Evolutionary conservation across 2,888 invertebrate genomes (phyloP), one percentile per base, ranked within the genome.

Genomic region (Pyrrhosoma nymphula): DNA sequence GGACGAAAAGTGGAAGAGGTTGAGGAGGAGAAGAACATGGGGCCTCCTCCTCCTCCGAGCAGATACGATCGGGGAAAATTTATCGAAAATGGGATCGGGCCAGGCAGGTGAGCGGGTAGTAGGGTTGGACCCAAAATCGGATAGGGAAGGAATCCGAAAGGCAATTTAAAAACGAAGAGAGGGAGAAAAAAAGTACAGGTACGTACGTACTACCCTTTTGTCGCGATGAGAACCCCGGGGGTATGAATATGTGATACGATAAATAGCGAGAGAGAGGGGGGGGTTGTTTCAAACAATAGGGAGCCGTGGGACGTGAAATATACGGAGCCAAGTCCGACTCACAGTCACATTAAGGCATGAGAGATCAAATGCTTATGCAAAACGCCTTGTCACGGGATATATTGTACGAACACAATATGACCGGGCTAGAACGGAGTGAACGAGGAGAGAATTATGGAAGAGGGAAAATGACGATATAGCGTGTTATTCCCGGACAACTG

Each of bases 71-170:
- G n/a, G 90, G 47, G 93, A 93, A 26, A 93, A 75, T 93, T 69
- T 69, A 30, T 69, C 93, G 93, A 69, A 93, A 93, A 93, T 93
- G 93, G 69, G 93, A 93, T 69, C 93, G 47, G 55, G 26, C n/a
- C 39, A 69, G 69, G 82, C 82, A 82, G 82, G 82, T 82, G 82
- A 82, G n/a, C 69, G 69, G 69, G 69, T 26, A 69, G 47, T 47
- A 47, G 69, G 82, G 82, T 18, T 82, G 82, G 82, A 82, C 82
- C 69, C 47, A 47, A 93, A 93, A 93, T 75, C 93, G 47, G 69
- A 82, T 82, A n/a, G 82, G 82, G 60, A 60, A 82, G 35, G 82
- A 69, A 93, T 75, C 69, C 69, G 63, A 69, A 69, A 69, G 69
- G 93, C 93, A 69, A 93, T 93, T 93, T 69, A 55, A 93, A n/a